These are phyloP conservation scores for Leptosomus discolor DNA, from an alignment of 2,113 vertebrate genomes.

Conservation along the genomic window DNA sequence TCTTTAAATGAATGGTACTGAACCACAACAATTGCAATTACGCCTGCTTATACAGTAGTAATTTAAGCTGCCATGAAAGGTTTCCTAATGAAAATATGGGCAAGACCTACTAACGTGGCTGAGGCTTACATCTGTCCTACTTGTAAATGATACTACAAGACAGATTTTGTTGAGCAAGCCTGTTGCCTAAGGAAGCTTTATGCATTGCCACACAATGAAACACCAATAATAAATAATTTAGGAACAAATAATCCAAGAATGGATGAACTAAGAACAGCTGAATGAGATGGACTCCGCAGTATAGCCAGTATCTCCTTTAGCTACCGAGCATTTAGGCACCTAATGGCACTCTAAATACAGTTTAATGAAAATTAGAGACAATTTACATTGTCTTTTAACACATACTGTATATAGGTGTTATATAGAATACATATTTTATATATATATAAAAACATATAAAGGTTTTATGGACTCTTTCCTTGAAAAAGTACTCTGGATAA, in stretches of 20 bases:
- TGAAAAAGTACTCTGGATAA: background rate
- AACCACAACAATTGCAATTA: background rate
- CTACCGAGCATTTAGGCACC: background rate
- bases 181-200: background rate
- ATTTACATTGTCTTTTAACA: background rate
- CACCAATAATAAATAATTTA: background rate
- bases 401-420: no score
- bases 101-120: background rate
- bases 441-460: no score
- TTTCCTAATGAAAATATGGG: background rate
- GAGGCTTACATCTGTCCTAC: background rate
- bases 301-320: background rate
- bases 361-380: background rate
- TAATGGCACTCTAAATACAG: background rate
- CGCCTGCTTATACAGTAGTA: background rate
- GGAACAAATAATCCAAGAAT: background rate
- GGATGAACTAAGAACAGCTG: background rate
- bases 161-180: background rate
- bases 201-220: background rate
- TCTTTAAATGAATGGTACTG: background rate
- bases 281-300: background rate
- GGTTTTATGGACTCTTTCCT: background rate
- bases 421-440: no score
- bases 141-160: background rate
- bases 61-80: background rate